Evolutionary conservation across 1,140 invertebrate genomes (phyloP).

Genomic region (Phortica variegata): DNA sequence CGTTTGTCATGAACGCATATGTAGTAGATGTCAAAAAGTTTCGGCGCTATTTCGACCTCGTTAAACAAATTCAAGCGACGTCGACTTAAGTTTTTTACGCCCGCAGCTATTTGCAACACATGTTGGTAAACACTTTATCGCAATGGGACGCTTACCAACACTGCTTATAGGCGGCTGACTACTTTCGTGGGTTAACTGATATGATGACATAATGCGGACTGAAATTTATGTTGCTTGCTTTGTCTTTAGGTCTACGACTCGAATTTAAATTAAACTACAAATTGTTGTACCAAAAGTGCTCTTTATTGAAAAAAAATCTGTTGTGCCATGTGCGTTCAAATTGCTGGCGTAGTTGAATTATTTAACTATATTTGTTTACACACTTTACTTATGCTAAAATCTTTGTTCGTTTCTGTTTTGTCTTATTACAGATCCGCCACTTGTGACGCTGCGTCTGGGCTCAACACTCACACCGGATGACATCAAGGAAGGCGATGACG

Average conservation of each 20-base stretch:
- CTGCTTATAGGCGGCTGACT: not conserved
- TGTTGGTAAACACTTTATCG: slow-evolving; percentile 38
- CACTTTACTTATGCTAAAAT: slow-evolving; percentile 7
- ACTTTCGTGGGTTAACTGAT: slow-evolving; percentile 11
- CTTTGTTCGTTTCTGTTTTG: slow-evolving; percentile 9
- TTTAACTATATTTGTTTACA: not conserved
- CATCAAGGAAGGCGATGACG: slow-evolving; percentile 90
- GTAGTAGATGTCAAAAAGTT: too few species aligned
- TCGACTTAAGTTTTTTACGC: too few species aligned
- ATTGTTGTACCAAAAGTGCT: slow-evolving; percentile 21
- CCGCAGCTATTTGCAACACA: slow-evolving; percentile 46
- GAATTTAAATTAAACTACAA: too few species aligned
- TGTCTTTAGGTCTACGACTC: too few species aligned
- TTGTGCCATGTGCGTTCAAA: slow-evolving; percentile 5
- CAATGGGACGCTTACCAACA: slow-evolving; percentile 1
- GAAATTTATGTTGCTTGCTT: slow-evolving; percentile 11
- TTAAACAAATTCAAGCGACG: slow-evolving; percentile 54
- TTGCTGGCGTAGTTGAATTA: not conserved
- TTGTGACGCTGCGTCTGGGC: slow-evolving; percentile 77
- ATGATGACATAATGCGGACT: not conserved
- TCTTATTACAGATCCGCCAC: slow-evolving; percentile 76
- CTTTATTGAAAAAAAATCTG: not conserved
- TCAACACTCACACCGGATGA: slow-evolving; percentile 81
- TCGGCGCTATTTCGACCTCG: slow-evolving; percentile 16
- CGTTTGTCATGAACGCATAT: too few species aligned